Base-by-base conservation (phyloP, 1,140 invertebrate genomes). In the Epicauta chinensis region DNA sequence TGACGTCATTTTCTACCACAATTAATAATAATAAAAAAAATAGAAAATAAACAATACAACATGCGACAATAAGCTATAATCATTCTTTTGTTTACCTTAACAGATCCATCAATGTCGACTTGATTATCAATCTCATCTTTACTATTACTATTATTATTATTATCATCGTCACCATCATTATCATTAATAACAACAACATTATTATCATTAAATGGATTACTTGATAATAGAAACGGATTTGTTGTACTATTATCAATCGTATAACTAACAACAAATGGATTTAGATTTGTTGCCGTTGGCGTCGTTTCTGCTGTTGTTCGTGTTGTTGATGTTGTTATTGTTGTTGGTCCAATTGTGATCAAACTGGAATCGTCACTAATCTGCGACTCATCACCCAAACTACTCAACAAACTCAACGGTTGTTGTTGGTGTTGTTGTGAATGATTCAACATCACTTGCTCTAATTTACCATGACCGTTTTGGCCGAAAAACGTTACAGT, bases 401-500 rank as follows among this genome's bases (percentile, higher is more conserved):
- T 53, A 54, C 31, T 58, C 55, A 53, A 52, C 49, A 58, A 58
- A 56, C 53, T 58, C 39, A 51, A 40, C 35, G 53, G 66, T 59
- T 55, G 63, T 60, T 52, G 64, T 46, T 51, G 65, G 58, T 55
- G 63, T 60, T 54, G 64, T 46, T 12, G 68, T 63, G 46, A 66
- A 16, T 23, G 23, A 23, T 23, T 44, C 13, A 66, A 42, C 42
- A 62, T 56, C 7, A 59, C 56, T 14, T 60, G 69, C 57, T 76
- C 75, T 42, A 78, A 59, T 62, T 73, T 72, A 6, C 76, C 77
- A 38, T 61, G 59, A 46, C 75, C 72, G 16, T 72, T 72, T 53
- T 73, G 73, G 5, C 74, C 73, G 51, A 77, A 79, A 61, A 77
- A 77, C 1, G 77, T 78, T 2, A 79, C 74, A 10, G 77, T 78